Base-by-base conservation (phyloP, 2,113 vertebrate genomes). In the Electrona antarctica region DNA sequence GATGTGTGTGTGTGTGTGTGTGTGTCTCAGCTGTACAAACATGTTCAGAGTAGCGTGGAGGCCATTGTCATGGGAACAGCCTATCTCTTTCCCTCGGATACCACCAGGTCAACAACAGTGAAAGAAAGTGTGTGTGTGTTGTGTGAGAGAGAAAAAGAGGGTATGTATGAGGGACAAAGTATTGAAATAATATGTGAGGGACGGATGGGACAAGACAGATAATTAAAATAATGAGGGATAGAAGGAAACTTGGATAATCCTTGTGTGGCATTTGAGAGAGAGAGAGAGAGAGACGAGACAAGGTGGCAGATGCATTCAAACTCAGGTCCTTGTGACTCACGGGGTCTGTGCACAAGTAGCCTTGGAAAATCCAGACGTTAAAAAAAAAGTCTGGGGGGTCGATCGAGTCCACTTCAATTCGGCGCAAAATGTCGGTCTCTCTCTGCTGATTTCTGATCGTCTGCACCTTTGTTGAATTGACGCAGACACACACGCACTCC, bases 1-100 rank as follows among this genome's bases (percentile, higher is more conserved):
- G 9, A 28, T 4, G 13, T 69, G 58, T 10, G 57, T 56, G 51
- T 49, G 55, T 60, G 67, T 64, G 64, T 60, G 49, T 54, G 56
- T 77, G 64, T 62, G 75, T 69, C 74, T 90, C 92, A 92, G 92
- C 92, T 92, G 91, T 86, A 76, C 89, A 92, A 92, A 93, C 89
- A 92, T 75, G 73, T 48, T 47, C 0, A 15, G n/a, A 12, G 14
- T 13, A 15, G 41, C 7, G n/a, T 60, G 57, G 76, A 79, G 85
- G 67, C 79, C 85, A 73, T 90, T 79, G 64, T 79, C 82, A 87
- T 85, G 90, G 87, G 85, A 91, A 89, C 85, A 71, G 29, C 67
- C 58, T 41, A 61, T 58, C 54, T 80, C 63, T 70, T 84, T 72
- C 76, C 14, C 64, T 69, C 77, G 82, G 82, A 80, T 76, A 71